A percentile compares a stretch with the other conserved stretches of the same genome.
phyloP scores from a whole-genome alignment of 2,888 invertebrate genomes.

The Drosophila prostipennis region DNA sequence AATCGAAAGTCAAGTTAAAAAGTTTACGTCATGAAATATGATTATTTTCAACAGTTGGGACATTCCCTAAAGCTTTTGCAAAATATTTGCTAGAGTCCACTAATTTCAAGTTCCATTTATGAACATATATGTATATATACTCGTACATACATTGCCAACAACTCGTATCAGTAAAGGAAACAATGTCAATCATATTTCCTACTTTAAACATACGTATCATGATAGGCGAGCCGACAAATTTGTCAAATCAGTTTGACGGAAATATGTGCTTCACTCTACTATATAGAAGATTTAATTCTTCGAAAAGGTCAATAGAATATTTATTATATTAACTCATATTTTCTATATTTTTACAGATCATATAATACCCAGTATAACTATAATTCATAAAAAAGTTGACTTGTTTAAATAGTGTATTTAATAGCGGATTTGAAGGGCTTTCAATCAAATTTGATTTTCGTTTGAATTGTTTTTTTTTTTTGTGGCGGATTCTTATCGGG shows the following conservation, averaged over 20 bases:
- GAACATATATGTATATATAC: background rate
- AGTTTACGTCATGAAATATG: background rate
- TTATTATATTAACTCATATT: background rate
- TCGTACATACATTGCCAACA: no score
- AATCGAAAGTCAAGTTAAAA: background rate
- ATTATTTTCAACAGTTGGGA: background rate
- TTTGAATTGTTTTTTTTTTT: background rate
- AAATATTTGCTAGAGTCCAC: slow-evolving; percentile 1
- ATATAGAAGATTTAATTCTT: no score
- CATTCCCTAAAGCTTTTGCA: background rate
- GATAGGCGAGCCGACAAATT: slow-evolving; percentile 8
- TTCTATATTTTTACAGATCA: background rate
- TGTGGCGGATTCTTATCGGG: slow-evolving; percentile 7
- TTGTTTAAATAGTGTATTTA: background rate
- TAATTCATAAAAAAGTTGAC: no score
- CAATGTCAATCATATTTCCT: background rate
- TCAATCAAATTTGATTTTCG: background rate
- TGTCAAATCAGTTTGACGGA: slow-evolving; percentile 1
- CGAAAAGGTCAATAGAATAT: no score
- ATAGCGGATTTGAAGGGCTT: background rate
- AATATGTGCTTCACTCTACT: background rate
- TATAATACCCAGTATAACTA: background rate
- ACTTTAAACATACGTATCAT: slow-evolving; percentile 2
- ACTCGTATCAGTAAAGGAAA: slow-evolving; percentile 8
- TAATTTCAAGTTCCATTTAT: slow-evolving; percentile 13